Conservation (phyloP, 2,888 invertebrate species). For the Drosophila histrio region DNA sequence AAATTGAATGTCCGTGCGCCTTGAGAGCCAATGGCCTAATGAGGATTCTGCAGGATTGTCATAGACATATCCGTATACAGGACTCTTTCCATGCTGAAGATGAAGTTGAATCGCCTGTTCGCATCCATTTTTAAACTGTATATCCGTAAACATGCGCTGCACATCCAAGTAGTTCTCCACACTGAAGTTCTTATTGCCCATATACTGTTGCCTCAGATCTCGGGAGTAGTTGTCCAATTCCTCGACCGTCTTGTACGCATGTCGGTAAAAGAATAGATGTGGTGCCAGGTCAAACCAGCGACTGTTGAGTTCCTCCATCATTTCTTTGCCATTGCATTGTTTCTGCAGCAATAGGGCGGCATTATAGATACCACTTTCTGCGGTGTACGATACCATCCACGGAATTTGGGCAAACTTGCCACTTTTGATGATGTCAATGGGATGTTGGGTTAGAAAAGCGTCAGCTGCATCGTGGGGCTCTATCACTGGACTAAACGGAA, state of each 20-base stretch:
- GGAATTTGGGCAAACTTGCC: constrained; percentile 88
- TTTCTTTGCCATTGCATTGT: constrained; percentile 17
- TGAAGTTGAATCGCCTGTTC: constrained; percentile 86
- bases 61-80: constrained; percentile 86
- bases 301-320: constrained; percentile 29
- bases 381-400: constrained; percentile 87
- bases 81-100: constrained; percentile 9
- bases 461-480: constrained; percentile 85
- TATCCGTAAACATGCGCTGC: constrained; percentile 87
- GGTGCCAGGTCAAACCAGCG: constrained; percentile 37
- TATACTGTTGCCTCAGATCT: constrained; percentile 21
- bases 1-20: constrained; percentile 81
- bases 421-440: constrained; percentile 86
- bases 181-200: constrained; percentile 72
- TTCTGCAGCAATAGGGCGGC: constrained; percentile 16
- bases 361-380: constrained; percentile 34
- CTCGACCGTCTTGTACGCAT: constrained; percentile 8
- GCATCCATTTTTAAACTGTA: constrained; percentile 87
- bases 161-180: constrained; percentile 84
- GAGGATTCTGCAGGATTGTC: constrained; percentile 44
- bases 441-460: constrained; percentile 88
- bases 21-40: constrained; percentile 59
- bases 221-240: constrained; percentile 22
- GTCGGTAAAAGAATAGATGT: constrained; percentile 24
- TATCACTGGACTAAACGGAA: constrained; percentile 89